These are phyloP conservation scores for Caenorhabditis sulstoni DNA, from an alignment of 2,888 invertebrate species.

Conservation along the genomic window DNA sequence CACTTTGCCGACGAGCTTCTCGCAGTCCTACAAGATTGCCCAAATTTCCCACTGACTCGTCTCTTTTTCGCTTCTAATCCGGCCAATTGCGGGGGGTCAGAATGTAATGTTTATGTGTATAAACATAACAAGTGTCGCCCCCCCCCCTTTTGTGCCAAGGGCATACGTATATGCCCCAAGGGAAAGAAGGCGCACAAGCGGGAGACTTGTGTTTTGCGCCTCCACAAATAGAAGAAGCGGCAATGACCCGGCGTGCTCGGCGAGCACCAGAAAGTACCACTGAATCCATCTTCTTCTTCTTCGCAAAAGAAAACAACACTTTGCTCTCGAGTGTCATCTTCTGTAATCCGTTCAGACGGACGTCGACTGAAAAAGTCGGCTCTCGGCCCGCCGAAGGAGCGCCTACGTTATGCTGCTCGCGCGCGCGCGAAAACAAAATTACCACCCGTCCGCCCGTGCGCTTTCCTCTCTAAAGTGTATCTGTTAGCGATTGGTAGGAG, in stretches of 20 bases:
- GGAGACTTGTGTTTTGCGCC: constrained; percentile 40
- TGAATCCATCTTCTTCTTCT: constrained; percentile 29
- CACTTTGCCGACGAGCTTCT: constrained; percentile 79
- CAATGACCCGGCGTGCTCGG: constrained; percentile 33
- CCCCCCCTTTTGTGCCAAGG: constrained; percentile 39
- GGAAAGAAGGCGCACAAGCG: constrained; percentile 15
- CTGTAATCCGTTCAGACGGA: constrained; percentile 44
- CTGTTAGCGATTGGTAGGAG: too few species aligned
- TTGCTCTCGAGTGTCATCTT: constrained; percentile 34
- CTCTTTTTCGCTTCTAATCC: constrained; percentile 15
- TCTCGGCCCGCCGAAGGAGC: not conserved
- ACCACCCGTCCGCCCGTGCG: constrained; percentile 11
- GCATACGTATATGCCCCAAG: constrained; percentile 53
- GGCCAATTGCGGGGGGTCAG: constrained; percentile 47
- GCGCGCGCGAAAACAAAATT: constrained; percentile 28
- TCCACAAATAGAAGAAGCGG: constrained; percentile 20
- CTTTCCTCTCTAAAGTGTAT: not conserved
- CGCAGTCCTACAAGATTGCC: constrained; percentile 75
- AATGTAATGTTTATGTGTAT: constrained; percentile 40
- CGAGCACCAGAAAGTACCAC: constrained; percentile 45
- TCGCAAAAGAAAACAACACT: constrained; percentile 29
- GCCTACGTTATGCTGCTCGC: not conserved
- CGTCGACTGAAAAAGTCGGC: constrained; percentile 12
- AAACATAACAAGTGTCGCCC: constrained; percentile 48
- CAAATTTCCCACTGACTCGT: not conserved